Evolutionary conservation across 2,888 invertebrate species (phyloP), one percentile per base, ranked within the genome.

Genomic region (Cylindroiulus punctatus): DNA sequence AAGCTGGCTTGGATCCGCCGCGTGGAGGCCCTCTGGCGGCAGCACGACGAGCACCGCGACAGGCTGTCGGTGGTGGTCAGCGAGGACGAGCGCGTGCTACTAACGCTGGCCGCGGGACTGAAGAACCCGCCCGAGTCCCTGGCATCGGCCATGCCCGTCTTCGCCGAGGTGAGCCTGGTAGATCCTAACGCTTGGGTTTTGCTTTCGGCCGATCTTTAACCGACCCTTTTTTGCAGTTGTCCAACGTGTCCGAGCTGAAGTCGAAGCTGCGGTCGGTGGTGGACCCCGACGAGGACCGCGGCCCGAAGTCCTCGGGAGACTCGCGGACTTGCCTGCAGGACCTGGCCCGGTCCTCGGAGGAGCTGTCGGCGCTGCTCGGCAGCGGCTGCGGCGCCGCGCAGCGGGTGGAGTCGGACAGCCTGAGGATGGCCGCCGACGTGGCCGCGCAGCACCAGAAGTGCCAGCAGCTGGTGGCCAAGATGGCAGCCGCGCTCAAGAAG

Each of bases 31-130:
- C 22, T 86, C 8, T 36, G 81, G 44, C n/a, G 30, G 10, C 40
- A 47, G 10, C 90, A 93, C 85, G 92, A 91, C 89, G 91, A 91
- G 87, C 92, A 93, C 88, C 90, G 92, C 87, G 92, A 92, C 86
- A 92, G 91, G 88, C 91, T 92, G 89, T 91, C 92, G 88, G 89
- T 89, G 83, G 92, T 92, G 87, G 91, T 91, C 89, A 22, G 26
- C 3, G 76, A 26, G 14, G 85, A 47, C 17, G 40, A 81, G 36
- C 32, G 81, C n/a, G 12, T 32, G 5, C 14, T 81, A 1, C 19
- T 32, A 5, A 81, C 14, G 32, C 81, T 81, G 81, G 30, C 81
- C 14, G 32, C 30, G 19, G 81, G 8, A 14, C n/a, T 81, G 81
- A 32, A 81, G 17, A 30, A 81, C n/a, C n/a, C 81, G n/a, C 30